Evolutionary conservation across 1,140 invertebrate species (phyloP), one percentile per base, ranked within the genome.

Genomic region (Drosophila nebulosa): DNA sequence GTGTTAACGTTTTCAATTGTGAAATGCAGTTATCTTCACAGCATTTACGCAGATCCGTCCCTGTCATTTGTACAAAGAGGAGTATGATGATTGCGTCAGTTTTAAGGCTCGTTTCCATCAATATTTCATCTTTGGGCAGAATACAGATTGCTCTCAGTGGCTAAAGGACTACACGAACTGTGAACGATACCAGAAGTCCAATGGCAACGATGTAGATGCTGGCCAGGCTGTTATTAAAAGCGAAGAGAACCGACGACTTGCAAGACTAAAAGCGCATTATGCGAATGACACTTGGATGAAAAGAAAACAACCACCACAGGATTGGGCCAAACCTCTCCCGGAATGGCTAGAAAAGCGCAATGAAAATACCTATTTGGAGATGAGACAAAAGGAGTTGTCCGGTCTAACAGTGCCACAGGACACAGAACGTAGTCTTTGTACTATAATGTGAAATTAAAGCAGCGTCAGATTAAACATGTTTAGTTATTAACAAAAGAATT

Each of bases 241-340:
- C 92, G 97, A 98, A 92, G 93, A 93, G 72, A 73, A 91, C 18
- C 92, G 96, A 12, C 93, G 95, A 61, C 58, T 92, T 27, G 89
- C 92, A 53, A 92, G 97, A 72, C 84, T 97, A 57, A 86, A 89
- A 36, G 92, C 93, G 0, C 96, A 97, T 90, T 94, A 94, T 71
- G 81, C 78, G 12, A 98, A 98, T 92, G 92, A 95, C 85, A 93
- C 95, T 14, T 98, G 97, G 97, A 92, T 94, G 76, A 95, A 94
- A 81, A 92, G 97, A 53, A 92, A 93, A n/a, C 74, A 92, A 60
- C 96, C 96, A 5, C 97, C 97, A 4, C 85, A 92, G 65, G 94
- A 97, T 89, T 98, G 97, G 97, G 94, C 94, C 69, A 93, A 92
- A 64, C 95, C 96, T 3, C 90, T 98, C 68, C 96, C 97, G 4